Conservation (phyloP, 2,797 vertebrate species). For the Gorsachius magnificus region DNA sequence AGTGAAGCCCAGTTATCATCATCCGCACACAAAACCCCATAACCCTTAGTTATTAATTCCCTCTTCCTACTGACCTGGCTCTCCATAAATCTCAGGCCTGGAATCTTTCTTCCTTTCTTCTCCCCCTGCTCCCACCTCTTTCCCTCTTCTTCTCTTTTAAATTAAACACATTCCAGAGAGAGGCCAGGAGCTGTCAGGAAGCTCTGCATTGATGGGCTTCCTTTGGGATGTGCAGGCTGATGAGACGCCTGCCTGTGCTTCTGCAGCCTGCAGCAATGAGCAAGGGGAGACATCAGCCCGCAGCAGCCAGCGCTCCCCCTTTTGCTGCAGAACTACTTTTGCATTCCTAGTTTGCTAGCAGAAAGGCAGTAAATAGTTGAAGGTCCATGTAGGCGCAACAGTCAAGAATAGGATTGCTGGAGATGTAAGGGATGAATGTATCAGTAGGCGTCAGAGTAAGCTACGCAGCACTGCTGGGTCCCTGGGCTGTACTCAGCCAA, state of each 20-base stretch:
- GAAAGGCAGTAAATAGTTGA: neutral
- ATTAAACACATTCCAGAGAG: slow-evolving; percentile 67
- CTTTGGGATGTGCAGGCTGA: slow-evolving; percentile 1
- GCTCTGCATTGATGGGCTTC: neutral
- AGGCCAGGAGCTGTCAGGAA: slow-evolving; percentile 42
- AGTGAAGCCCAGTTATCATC: slow-evolving; percentile 2
- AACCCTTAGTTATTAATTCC: slow-evolving; percentile 41
- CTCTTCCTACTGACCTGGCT: slow-evolving; percentile 36
- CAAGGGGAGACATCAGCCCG: neutral
- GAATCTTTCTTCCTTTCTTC: slow-evolving; percentile 56
- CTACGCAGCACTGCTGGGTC: fast-evolving
- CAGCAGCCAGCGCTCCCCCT: neutral
- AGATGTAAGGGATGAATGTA: neutral
- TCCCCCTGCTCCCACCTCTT: slow-evolving; percentile 26
- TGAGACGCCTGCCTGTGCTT: neutral
- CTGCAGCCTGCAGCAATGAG: neutral
- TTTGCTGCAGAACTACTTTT: neutral
- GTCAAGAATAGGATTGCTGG: neutral
- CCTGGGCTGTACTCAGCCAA: neutral
- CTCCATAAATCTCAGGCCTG: slow-evolving; percentile 56
- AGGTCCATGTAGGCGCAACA: neutral
- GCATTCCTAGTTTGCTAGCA: neutral
- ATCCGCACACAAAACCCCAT: neutral
- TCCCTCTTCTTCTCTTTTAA: slow-evolving; percentile 47
- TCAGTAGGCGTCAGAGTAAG: neutral